phyloP scores from a whole-genome alignment of 2,797 vertebrate species.

The Ctenochaetus hawaiiensis region DNA sequence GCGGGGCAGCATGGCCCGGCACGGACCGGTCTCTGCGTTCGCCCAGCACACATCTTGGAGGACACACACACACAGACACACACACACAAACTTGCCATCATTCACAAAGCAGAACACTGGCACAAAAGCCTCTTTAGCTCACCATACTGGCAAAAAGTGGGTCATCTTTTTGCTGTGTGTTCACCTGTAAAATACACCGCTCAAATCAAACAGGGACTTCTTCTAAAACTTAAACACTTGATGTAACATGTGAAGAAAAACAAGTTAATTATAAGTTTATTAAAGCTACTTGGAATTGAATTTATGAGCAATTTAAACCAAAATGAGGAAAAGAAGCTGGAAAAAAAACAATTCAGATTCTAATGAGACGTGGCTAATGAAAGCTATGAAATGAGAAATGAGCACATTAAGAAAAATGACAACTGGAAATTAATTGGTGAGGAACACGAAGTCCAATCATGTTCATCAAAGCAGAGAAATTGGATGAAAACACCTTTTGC shows the following conservation, averaged over 20 bases:
- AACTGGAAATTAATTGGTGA: conserved; percentile 61
- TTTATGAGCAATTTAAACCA: conserved; percentile 31
- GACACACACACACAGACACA: conserved; percentile 74
- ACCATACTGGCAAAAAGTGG: neutral
- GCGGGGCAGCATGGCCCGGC: conserved; percentile 95
- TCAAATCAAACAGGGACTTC: conserved; percentile 6
- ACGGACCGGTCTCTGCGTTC: conserved; percentile 95
- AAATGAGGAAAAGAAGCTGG: conserved; percentile 30
- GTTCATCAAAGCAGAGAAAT: conserved; percentile 39
- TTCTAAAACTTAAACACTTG: neutral
- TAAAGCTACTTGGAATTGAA: conserved; percentile 27
- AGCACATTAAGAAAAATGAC: conserved; percentile 60
- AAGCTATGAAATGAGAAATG: conserved; percentile 64
- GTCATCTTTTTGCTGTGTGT: neutral
- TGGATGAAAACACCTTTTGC: conserved; percentile 19
- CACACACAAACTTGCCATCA: conserved; percentile 55
- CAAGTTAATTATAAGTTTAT: conserved; percentile 4
- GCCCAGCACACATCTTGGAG: conserved; percentile 97
- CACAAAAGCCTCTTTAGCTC: neutral
- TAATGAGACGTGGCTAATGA: conserved; percentile 56
- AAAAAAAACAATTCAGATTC: conserved; percentile 18
- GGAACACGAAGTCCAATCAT: conserved; percentile 30
- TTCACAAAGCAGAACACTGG: neutral
- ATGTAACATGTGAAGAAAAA: neutral
- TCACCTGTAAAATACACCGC: conserved; percentile 11